Percentiles rank a stretch among this genome's conserved stretches.
phyloP scores from a whole-genome alignment of 2,113 vertebrate genomes.

The Nannospalax galili region DNA sequence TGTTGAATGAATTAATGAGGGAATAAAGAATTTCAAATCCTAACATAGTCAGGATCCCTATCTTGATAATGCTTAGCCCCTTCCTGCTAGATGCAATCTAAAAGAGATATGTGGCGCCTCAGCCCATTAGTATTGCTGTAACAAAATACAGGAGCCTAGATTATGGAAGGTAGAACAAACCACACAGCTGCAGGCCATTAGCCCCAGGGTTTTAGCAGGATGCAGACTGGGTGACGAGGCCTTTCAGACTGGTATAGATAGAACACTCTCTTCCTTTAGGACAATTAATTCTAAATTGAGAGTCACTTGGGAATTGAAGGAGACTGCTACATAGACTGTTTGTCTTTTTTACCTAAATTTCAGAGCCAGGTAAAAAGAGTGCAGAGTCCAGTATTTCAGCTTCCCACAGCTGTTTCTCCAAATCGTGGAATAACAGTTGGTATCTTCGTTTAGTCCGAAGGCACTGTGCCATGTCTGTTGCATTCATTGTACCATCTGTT shows the following conservation, averaged over 20 bases:
- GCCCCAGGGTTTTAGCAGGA: background rate
- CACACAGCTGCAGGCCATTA: background rate
- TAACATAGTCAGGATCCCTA: background rate
- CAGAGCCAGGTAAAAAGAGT: background rate
- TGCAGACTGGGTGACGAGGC: background rate
- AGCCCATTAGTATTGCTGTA: background rate
- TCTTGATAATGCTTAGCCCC: background rate
- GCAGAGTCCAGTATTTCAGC: background rate
- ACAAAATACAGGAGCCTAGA: background rate
- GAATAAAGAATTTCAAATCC: background rate
- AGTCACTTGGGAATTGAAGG: background rate
- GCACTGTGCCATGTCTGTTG: accelerated
- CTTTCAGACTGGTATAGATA: background rate
- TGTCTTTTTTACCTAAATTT: background rate
- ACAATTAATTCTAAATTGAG: background rate
- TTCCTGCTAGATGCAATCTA: background rate
- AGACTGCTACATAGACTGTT: background rate
- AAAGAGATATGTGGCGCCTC: background rate
- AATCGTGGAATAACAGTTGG: background rate
- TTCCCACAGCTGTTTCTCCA: background rate
- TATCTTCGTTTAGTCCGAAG: background rate
- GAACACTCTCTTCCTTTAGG: background rate
- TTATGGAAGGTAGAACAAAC: background rate
- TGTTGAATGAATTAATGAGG: background rate
- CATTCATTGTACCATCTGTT: too few species aligned